phyloP scores from a whole-genome alignment of 2,113 vertebrate genomes.

The Cervus canadensis region DNA sequence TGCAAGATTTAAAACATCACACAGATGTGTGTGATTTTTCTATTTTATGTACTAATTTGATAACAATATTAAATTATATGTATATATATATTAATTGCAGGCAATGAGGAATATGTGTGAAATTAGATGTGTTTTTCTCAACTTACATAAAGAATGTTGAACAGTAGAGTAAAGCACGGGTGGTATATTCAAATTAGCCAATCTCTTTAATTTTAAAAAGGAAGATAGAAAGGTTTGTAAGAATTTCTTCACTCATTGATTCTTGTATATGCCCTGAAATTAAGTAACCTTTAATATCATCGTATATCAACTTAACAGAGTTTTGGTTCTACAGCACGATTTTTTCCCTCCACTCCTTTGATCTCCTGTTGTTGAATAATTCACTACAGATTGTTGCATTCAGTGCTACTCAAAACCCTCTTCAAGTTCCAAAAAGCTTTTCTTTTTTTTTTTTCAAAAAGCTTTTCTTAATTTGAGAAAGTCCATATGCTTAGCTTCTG shows the following conservation, averaged over 20 bases:
- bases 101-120: background rate
- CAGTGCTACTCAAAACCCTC: background rate
- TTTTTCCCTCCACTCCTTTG: background rate
- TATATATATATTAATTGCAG: background rate
- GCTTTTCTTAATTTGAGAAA: constrained; percentile 49
- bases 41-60: constrained; percentile 8
- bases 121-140: constrained; percentile 28
- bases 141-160: constrained; percentile 19
- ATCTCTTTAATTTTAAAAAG: constrained; percentile 21
- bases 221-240: constrained; percentile 9
- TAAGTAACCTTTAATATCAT: background rate
- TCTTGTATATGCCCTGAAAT: background rate
- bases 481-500: constrained; percentile 51
- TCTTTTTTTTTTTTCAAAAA: constrained; percentile 55
- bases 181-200: background rate
- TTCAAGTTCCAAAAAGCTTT: constrained; percentile 30
- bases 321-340: background rate
- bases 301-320: background rate
- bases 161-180: constrained; percentile 2
- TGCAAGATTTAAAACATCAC: background rate
- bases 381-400: constrained; percentile 12
- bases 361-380: constrained; percentile 45
- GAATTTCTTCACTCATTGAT: constrained; percentile 31
- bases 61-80: constrained; percentile 3
- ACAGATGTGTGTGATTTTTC: background rate